Evolutionary conservation across 2,888 invertebrate genomes (phyloP), one percentile per base, ranked within the genome.

Genomic region (Habroteleia sp.): DNA sequence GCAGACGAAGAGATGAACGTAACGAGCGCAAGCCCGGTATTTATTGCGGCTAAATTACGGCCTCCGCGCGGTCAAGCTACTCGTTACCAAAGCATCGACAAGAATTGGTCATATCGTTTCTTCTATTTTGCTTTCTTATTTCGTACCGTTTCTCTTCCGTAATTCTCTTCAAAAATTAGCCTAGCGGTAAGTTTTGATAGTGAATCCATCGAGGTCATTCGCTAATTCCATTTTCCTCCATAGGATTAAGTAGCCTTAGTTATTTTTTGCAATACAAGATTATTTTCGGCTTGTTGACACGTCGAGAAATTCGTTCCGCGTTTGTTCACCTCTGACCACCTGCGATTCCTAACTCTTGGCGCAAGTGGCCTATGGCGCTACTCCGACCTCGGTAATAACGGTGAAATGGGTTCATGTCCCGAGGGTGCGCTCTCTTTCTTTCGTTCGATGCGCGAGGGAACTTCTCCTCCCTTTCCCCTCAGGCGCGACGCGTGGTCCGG

Each of bases 341-440:
- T 77, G 74, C 50, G 65, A 73, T 44, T 63, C 65, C 50, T 62
- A 25, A 56, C 60, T 41, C 46, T 29, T 29, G 46, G 50, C 27
- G 31, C 20, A 23, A 48, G 39, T 65, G 46, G 31, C 33, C 35
- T 35, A 27, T 29, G 50, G 52, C 42, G 71, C 37, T 58, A 58
- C 69, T 65, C 69, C 68, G 25, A 62, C 52, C 69, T 44, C 56
- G 63, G 69, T 79, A 80, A 82, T 83, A 83, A 84, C 81, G 78
- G 79, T 74, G 77, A 80, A 83, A 83, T 82, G 80, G 80, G 77
- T 82, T 81, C 79, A 74, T 77, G 68, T 76, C 81, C 80, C 63
- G 77, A 66, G 80, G 79, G 76, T 42, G 25, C 37, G 42, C 23
- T 74, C 74, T 76, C 50, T 23, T 54, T 37, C 65, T 71, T 58